Percentiles rank a stretch among this genome's conserved stretches.
These are phyloP conservation scores for Notoglanidium macrostoma DNA, from an alignment of 2,797 vertebrate genomes.

Conservation along the genomic window DNA sequence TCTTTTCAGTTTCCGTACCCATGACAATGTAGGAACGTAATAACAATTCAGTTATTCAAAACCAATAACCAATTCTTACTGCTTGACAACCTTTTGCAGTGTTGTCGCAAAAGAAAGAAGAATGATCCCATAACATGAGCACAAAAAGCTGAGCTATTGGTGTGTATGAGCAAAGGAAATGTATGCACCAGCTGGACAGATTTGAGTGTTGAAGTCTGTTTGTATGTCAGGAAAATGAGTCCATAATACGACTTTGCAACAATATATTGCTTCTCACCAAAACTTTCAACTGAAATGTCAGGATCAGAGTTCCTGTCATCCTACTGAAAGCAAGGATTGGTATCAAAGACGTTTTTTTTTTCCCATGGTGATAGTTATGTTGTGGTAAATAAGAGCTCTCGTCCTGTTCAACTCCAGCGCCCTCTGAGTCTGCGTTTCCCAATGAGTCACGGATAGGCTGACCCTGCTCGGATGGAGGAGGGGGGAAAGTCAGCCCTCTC, in stretches of 20 bases:
- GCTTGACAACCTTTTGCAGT: background rate
- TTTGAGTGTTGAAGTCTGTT: background rate
- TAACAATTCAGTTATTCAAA: background rate
- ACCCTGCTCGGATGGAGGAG: constrained; percentile 65
- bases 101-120: background rate
- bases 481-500: constrained; percentile 39
- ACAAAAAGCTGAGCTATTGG: background rate
- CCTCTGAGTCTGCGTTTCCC: constrained; percentile 65
- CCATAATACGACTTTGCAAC: constrained; percentile 37
- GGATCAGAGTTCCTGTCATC: constrained; percentile 78
- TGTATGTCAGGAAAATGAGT: background rate
- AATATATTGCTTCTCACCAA: constrained; percentile 67
- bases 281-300: constrained; percentile 80
- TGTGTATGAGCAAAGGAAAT: background rate
- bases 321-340: constrained; percentile 73
- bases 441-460: constrained; percentile 64
- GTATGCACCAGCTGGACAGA: background rate
- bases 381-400: constrained; percentile 77
- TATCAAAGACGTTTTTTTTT: constrained; percentile 72
- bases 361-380: constrained; percentile 66
- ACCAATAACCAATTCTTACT: background rate
- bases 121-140: background rate
- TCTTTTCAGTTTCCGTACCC: background rate
- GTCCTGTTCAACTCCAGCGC: constrained; percentile 65
- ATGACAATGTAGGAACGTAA: background rate